Base-by-base conservation (phyloP, 2,797 vertebrate species). In the Typhlichthys eigenmanni region DNA sequence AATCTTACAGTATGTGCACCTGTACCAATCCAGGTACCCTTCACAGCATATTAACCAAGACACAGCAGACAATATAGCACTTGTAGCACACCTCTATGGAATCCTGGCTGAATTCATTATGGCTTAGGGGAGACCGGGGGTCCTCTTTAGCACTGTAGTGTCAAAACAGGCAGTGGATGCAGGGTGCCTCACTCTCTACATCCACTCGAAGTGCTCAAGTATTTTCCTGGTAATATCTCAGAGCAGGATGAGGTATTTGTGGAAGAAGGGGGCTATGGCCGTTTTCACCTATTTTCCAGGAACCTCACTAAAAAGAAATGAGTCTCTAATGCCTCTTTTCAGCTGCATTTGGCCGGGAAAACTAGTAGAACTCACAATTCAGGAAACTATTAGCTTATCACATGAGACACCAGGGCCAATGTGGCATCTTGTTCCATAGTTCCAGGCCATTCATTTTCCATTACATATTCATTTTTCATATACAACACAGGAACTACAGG, bases 191-290 rank as follows among this genome's bases (percentile, higher is more conserved):
- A 29, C 24, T 29, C 24, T 4, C 24, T 29, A 29, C 61, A 49
- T 38, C 0, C 24, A 29, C 24, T 29, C 24, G 24, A 32, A 63
- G 71, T 60, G 66, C 55, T 55, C 64, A 52, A 69, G 57, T 58
- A 53, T 38, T 62, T 51, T 63, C 5, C 69, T 64, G 47, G 11
- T 64, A 63, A 62, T 58, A 54, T 48, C 61, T 56, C 12, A 48
- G 12, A 58, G 73, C 64, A 62, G 58, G 10, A 9, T 55, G 66
- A 64, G 78, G 77, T 80, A 79, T 76, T 80, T 77, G 56, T 66
- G 73, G 72, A 60, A 60, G 55, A 69, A 57, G 11, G 53, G 43
- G 46, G 51, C 58, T 43, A 12, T 47, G 62, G 50, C 58, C 53
- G 38, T 11, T 48, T 17, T 47, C 9, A 19, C 19, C 58, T 62